Percentiles rank a stretch among this genome's conserved stretches.
Conservation (phyloP, 2,797 vertebrate species). For the Betta splendens region DNA sequence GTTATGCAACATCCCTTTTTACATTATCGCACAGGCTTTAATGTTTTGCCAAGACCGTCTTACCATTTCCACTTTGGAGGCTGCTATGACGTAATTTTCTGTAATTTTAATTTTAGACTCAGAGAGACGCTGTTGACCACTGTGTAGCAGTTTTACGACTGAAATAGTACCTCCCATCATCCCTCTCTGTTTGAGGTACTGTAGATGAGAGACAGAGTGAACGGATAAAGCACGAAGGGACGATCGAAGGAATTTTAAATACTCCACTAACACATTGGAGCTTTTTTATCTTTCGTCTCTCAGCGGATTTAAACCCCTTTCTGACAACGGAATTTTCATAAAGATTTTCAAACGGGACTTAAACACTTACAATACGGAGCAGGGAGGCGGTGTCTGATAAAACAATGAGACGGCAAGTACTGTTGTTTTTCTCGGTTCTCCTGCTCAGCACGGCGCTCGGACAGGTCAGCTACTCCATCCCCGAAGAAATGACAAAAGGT, state of each 20-base stretch:
- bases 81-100: background rate
- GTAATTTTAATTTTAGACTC: conserved; percentile 33
- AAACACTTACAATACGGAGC: background rate
- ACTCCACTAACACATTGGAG: rapidly evolving
- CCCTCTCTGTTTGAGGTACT: background rate
- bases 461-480: conserved; percentile 37
- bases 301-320: background rate
- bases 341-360: background rate
- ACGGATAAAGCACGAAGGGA: background rate
- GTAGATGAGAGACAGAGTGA: background rate
- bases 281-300: background rate
- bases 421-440: conserved; percentile 25
- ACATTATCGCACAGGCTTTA: too few relatives aligned
- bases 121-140: conserved; percentile 33
- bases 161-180: conserved; percentile 2
- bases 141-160: conserved; percentile 4
- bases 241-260: background rate
- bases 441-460: background rate
- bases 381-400: background rate
- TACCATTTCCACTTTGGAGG: background rate
- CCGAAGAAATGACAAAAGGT: conserved; percentile 35
- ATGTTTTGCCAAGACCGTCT: too few relatives aligned
- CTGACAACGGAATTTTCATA: background rate
- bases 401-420: conserved; percentile 28
- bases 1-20: too few relatives aligned